Evolutionary conservation across 2,113 vertebrate genomes (phyloP).

Genomic region (Oryzias curvinotus): DNA sequence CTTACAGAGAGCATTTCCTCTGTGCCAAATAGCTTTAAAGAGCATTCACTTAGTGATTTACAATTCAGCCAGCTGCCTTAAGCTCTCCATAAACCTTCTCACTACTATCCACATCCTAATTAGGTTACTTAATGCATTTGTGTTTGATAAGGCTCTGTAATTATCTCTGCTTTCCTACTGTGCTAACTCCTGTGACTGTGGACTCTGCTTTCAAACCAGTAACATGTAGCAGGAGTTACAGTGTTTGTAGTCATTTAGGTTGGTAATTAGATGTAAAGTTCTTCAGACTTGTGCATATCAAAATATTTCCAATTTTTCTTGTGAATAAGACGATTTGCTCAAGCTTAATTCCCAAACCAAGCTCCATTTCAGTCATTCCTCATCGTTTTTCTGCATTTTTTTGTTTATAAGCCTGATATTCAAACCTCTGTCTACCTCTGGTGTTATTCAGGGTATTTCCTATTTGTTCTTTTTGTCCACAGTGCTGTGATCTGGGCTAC

Average conservation of each 20-base stretch:
- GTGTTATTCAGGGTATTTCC: slow-evolving; percentile 3
- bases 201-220: slow-evolving; percentile 35
- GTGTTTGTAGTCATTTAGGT: slow-evolving; percentile 30
- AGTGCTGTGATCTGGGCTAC: slow-evolving; percentile 98
- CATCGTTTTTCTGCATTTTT: too few relatives aligned
- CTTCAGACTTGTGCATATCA: too few relatives aligned
- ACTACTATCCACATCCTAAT: slow-evolving; percentile 58
- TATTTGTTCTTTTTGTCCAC: slow-evolving; percentile 9
- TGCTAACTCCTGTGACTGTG: slow-evolving; percentile 57
- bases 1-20: slow-evolving; percentile 39
- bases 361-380: too few relatives aligned
- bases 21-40: slow-evolving; percentile 63
- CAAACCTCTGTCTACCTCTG: neutral
- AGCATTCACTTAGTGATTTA: slow-evolving; percentile 65
- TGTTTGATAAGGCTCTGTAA: slow-evolving; percentile 63
- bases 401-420: too few relatives aligned
- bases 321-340: too few relatives aligned
- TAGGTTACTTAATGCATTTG: slow-evolving; percentile 66
- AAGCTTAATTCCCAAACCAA: too few relatives aligned
- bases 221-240: slow-evolving; percentile 33
- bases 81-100: slow-evolving; percentile 56
- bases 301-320: too few relatives aligned
- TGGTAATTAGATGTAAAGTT: neutral
- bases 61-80: slow-evolving; percentile 57
- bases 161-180: slow-evolving; percentile 68